Conservation (phyloP, 2,888 invertebrate species). For the Himalopsyche kuldschensis region DNA sequence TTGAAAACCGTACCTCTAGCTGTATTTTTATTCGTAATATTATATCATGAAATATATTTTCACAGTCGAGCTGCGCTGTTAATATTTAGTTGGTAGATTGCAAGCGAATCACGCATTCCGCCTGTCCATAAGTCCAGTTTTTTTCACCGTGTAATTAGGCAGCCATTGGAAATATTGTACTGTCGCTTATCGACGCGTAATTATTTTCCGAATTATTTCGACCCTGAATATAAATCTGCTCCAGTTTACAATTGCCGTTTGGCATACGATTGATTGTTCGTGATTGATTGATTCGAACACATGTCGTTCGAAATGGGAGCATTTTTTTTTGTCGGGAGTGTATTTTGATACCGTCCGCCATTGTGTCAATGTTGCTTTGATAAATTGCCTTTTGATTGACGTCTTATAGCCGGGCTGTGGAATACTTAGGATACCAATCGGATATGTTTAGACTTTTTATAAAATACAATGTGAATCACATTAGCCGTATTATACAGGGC, state of each 20-base stretch:
- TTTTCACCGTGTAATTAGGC: too few relatives aligned
- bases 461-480: not conserved
- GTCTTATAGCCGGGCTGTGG: slow-evolving; percentile 1
- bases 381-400: slow-evolving; percentile 28
- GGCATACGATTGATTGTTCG: slow-evolving; percentile 10
- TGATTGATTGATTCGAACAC: slow-evolving; percentile 23
- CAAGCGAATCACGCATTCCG: too few relatives aligned
- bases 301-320: slow-evolving; percentile 23
- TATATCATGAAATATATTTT: too few relatives aligned
- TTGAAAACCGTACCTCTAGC: too few relatives aligned
- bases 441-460: not conserved
- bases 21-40: too few relatives aligned
- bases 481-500: not conserved
- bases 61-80: too few relatives aligned
- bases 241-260: not conserved
- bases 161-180: too few relatives aligned
- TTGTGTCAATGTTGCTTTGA: not conserved
- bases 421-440: not conserved
- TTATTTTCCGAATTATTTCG: not conserved
- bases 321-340: slow-evolving; percentile 14
- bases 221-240: not conserved
- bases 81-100: too few relatives aligned
- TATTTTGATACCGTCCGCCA: slow-evolving; percentile 14
- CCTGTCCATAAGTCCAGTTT: too few relatives aligned
- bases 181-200: too few relatives aligned